Percentiles rank a stretch among this genome's conserved stretches.
These are phyloP conservation scores for Melanotaenia maccullochi DNA, from an alignment of 2,797 vertebrate genomes.

Conservation along the genomic window DNA sequence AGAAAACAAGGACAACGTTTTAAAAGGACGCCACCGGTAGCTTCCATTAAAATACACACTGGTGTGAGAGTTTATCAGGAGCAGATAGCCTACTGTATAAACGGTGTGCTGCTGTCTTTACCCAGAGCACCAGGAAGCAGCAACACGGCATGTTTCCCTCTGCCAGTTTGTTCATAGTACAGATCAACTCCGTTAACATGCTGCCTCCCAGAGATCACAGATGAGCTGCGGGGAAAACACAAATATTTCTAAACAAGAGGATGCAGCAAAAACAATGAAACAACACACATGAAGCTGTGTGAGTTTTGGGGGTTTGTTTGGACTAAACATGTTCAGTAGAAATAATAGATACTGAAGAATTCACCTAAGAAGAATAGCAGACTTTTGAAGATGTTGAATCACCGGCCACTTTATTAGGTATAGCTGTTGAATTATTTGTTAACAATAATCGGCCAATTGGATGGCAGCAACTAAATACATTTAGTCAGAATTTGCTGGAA, in stretches of 20 bases:
- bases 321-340: too few species aligned
- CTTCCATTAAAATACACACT: conserved; percentile 28
- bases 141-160: conserved; percentile 85
- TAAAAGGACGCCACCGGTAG: conserved; percentile 62
- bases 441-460: too few species aligned
- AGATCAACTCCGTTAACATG: conserved; percentile 88
- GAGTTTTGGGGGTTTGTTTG: too few species aligned
- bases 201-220: conserved; percentile 77
- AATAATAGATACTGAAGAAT: too few species aligned
- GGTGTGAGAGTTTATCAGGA: not conserved
- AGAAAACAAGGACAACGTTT: not conserved
- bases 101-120: conserved; percentile 46
- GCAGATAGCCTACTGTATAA: not conserved
- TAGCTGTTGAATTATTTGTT: too few species aligned
- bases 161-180: conserved; percentile 87
- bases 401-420: too few species aligned
- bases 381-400: too few species aligned
- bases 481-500: too few species aligned
- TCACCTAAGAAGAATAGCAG: too few species aligned
- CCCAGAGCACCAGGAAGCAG: conserved; percentile 92
- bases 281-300: too few species aligned
- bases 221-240: conserved; percentile 73
- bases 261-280: not conserved
- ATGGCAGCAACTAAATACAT: too few species aligned
- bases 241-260: not conserved